A percentile compares a stretch with the other conserved stretches of the same genome.
phyloP scores from a whole-genome alignment of 2,797 vertebrate genomes.

The Esox masquinongy region DNA sequence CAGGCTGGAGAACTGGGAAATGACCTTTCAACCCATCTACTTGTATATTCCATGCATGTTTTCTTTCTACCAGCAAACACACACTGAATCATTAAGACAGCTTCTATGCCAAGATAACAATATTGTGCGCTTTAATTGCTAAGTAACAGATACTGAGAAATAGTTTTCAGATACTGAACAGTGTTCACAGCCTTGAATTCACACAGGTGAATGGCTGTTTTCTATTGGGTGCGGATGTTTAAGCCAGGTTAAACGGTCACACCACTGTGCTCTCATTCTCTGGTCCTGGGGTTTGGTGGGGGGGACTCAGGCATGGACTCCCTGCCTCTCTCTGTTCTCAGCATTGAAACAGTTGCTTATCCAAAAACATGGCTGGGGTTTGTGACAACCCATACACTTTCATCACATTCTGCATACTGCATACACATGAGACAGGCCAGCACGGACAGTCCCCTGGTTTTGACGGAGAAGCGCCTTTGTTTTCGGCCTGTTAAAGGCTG shows the following conservation, averaged over 20 bases:
- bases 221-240: not conserved
- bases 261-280: constrained; percentile 27
- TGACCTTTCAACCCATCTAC: not conserved
- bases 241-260: constrained; percentile 21
- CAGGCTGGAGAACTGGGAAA: not conserved
- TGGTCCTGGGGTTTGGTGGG: constrained; percentile 7
- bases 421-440: not conserved
- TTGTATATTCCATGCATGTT: not conserved
- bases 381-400: not conserved
- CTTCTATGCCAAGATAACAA: not conserved
- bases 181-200: not conserved
- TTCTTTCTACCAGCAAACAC: not conserved
- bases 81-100: not conserved
- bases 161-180: not conserved
- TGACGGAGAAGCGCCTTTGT: not conserved
- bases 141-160: not conserved
- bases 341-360: constrained; percentile 11
- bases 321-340: constrained; percentile 9
- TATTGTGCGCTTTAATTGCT: not conserved
- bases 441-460: not conserved
- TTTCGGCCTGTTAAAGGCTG: not conserved
- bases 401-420: not conserved
- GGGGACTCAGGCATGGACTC: constrained; percentile 14
- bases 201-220: constrained; percentile 13
- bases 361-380: not conserved